Base-by-base conservation (phyloP, 2,113 vertebrate genomes). In the Neotragus moschatus region DNA sequence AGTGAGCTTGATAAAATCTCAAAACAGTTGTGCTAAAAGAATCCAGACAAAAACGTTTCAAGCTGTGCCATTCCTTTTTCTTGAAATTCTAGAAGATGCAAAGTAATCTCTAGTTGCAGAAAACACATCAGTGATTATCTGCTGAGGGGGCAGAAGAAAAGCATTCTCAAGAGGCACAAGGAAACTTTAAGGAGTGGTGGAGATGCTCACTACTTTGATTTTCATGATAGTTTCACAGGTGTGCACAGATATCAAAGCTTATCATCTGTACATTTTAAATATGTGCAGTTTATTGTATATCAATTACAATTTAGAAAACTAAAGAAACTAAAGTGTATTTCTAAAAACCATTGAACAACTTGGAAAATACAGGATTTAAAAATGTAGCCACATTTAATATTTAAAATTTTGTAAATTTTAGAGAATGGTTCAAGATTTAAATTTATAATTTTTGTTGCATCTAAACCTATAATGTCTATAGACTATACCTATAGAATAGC, bases 361-460 rank as follows among this genome's bases (percentile, higher is more conserved):
- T 61, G 8, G 60, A n/a, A 95, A 89, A 75, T 43, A 33, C 21
- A 43, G 6, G 23, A 80, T 47, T 94, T 36, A 15, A 43, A 85
- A 80, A 94, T 86, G 70, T 56, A 92, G 43, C 66, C 11, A 53
- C 10, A 61, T 36, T 25, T 82, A 63, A 45, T 75, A 49, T 55
- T 93, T 88, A 39, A 79, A 55, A 55, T 84, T 70, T 60, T 94
- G 21, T 84, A 58, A 84, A 88, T 75, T 88, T 96, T 96, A 95
- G 14, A 73, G 21, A 75, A 81, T 89, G 39, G 33, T 80, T 84
- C 95, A 87, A 94, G 95, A 90, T 82, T 86, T 82, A 93, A 92
- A 77, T 79, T 28, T 77, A 5, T 90, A 55, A 49, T 66, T 85
- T 97, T 91, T 82, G 12, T 92, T 84, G 58, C 43, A 80, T 73